Evolutionary conservation across 35 echinoderm and acorn worm genomes (phyloP).

Genomic region (Hemicentrotus pulcherrimus): DNA sequence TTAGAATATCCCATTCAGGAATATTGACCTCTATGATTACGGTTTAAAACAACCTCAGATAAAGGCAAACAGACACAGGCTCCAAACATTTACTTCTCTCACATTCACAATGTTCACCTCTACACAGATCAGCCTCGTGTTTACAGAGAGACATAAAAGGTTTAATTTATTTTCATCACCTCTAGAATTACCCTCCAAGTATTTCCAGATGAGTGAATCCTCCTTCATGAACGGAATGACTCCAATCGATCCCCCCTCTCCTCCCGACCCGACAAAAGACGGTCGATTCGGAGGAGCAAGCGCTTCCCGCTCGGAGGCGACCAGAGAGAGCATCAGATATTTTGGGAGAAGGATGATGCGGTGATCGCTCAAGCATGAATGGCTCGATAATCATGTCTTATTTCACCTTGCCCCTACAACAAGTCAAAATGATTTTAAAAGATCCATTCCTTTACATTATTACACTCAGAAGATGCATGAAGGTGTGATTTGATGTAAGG

Average conservation of each 20-base stretch:
- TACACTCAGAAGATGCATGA: too few species aligned
- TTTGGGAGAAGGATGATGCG: neutral
- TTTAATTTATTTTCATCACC: conserved; percentile 5
- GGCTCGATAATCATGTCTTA: neutral
- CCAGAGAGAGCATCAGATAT: neutral
- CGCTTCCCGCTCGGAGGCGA: neutral
- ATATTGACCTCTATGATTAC: neutral
- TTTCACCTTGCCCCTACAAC: neutral
- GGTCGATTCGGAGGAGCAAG: neutral
- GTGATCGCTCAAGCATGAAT: neutral
- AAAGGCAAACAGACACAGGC: neutral
- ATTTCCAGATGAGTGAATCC: neutral
- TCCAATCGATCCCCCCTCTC: neutral
- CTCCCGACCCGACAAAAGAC: neutral
- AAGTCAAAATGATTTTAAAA: neutral
- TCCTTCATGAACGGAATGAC: neutral
- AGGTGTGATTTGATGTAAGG: too few species aligned
- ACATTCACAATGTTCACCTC: neutral
- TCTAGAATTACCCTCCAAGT: neutral
- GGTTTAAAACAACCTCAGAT: neutral
- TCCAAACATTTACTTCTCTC: neutral
- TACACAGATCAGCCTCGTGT: neutral
- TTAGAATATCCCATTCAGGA: neutral
- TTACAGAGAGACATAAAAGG: neutral
- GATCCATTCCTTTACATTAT: neutral